Evolutionary conservation across 2,113 vertebrate genomes (phyloP), one percentile per base, ranked within the genome.

Genomic region (Ctenomys sociabilis): DNA sequence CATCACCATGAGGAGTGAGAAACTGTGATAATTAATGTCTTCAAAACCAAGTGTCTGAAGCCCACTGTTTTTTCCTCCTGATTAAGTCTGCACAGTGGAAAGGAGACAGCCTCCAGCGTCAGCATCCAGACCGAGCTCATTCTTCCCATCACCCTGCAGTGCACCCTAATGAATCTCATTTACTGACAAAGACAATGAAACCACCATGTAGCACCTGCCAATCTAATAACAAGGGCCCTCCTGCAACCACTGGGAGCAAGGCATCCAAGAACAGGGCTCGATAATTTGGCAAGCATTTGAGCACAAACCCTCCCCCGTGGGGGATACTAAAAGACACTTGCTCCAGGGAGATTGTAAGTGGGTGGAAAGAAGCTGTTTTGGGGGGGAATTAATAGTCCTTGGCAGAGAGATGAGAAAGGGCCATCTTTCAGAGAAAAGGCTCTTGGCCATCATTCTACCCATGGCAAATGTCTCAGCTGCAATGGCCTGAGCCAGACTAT

Each of bases 41-140:
- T 97, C 93, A 77, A 91, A 92, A 96, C 83, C 85, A 85, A 96
- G 90, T 96, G 94, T 93, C 93, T 30, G 10, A 92, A 93, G 80
- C 95, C 93, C 91, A 91, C 95, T 97, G 84, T 81, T 93, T 88
- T 61, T 35, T 93, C 78, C 66, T 70, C 85, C 70, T 97, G 94
- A 97, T 97, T 94, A 97, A 57, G 52, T 89, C 96, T 81, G 85
- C 88, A 85, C 87, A 63, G 92, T 91, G 94, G 96, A 97, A 97
- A 96, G 91, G 70, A 70, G 77, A 43, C 2, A 30, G 11, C 52
- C 72, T 37, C 52, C 40, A 12, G 57, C 13, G 30, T 9, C 88
- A 82, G 97, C 61, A 83, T 90, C 95, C 88, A 30, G 61, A 89
- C 93, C 59, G 66, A 96, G 66, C 66, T 7, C 32, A 35, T 49